Percentiles rank a stretch among this genome's conserved stretches.
Evolutionary conservation across 1,140 invertebrate species (phyloP).

Genomic region (Drosophila sechellia): DNA sequence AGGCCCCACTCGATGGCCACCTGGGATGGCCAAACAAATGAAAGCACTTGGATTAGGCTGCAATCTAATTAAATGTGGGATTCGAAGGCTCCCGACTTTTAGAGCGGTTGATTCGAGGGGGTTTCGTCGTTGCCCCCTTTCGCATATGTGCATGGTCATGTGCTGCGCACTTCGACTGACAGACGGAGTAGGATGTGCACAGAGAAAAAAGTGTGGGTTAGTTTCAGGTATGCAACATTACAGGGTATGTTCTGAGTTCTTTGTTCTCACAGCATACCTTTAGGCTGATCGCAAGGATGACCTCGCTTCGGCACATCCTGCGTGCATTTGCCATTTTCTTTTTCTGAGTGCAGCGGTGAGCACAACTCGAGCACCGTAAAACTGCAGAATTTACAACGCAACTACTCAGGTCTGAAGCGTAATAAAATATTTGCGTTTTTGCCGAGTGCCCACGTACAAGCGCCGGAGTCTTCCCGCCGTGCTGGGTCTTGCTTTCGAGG

Average conservation of each 20-base stretch:
- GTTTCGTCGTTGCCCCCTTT: not conserved
- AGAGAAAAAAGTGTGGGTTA: not conserved
- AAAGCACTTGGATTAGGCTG: slow-evolving; percentile 32
- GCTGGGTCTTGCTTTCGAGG: slow-evolving; percentile 26
- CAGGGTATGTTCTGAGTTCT: not conserved
- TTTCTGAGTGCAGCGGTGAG: slow-evolving; percentile 27
- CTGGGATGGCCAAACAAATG: slow-evolving; percentile 44
- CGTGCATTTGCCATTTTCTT: not conserved
- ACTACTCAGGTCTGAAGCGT: slow-evolving; percentile 83
- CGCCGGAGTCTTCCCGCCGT: slow-evolving; percentile 24
- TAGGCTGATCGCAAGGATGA: too few relatives aligned
- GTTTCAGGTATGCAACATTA: not conserved
- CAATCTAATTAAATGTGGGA: slow-evolving; percentile 50
- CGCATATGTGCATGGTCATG: slow-evolving; percentile 31
- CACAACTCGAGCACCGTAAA: slow-evolving; percentile 77
- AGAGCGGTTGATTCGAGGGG: not conserved
- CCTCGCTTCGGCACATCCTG: too few relatives aligned
- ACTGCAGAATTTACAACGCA: slow-evolving; percentile 82
- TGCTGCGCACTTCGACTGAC: slow-evolving; percentile 9
- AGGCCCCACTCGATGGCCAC: slow-evolving; percentile 16
- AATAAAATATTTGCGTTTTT: slow-evolving; percentile 83
- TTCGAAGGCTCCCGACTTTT: slow-evolving; percentile 24
- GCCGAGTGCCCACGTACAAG: slow-evolving; percentile 61
- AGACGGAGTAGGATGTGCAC: not conserved
- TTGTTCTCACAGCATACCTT: not conserved